phyloP scores from a whole-genome alignment of 1,140 invertebrate species.

The Ostrea denselamellosa region DNA sequence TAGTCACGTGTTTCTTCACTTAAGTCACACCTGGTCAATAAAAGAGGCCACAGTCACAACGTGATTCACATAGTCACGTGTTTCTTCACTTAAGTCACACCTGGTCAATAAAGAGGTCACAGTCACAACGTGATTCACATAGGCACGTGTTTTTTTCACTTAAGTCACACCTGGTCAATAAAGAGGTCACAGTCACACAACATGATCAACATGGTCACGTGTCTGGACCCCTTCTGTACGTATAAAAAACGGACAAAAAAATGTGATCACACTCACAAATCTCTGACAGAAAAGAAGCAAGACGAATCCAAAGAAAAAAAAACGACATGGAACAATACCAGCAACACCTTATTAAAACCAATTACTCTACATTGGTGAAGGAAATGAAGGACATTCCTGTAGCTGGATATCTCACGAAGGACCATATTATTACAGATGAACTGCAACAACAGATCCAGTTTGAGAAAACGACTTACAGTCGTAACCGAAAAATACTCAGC shows the following conservation, averaged over 20 bases:
- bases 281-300: background rate
- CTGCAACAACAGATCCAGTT: background rate
- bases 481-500: background rate
- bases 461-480: slow-evolving; percentile 18
- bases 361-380: slow-evolving; percentile 24
- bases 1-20: no score
- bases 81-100: no score
- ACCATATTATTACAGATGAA: slow-evolving; percentile 23
- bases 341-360: background rate
- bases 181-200: no score
- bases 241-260: background rate
- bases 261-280: background rate
- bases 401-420: background rate
- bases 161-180: no score
- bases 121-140: no score
- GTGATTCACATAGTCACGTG: no score
- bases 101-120: no score
- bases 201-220: no score
- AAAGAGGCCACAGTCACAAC: no score
- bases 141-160: no score
- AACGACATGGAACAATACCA: background rate
- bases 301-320: background rate
- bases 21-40: no score
- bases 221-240: no score
- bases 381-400: slow-evolving; percentile 4